Conservation (phyloP, 1,140 invertebrate genomes). For the Drosophila tsacasi region DNA sequence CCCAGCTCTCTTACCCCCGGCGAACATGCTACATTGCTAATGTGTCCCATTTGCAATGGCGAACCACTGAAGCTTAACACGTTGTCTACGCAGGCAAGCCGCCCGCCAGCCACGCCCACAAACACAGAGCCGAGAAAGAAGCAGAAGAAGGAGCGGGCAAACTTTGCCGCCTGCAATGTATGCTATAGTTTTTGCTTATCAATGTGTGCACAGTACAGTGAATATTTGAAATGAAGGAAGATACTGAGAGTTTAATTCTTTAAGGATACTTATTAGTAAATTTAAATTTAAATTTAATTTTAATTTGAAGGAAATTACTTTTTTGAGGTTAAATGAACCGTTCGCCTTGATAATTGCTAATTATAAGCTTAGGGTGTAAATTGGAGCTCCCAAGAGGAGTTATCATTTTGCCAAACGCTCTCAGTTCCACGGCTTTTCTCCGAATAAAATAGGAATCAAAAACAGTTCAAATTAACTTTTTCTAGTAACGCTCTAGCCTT, state of each 20-base stretch:
- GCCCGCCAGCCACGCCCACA: constrained; percentile 49
- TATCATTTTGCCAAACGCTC: too few relatives aligned
- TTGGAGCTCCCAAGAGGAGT: too few relatives aligned
- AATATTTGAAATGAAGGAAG: neutral
- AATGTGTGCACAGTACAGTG: constrained; percentile 37
- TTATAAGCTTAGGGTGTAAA: too few relatives aligned
- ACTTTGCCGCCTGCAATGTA: constrained; percentile 65
- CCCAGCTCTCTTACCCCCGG: neutral
- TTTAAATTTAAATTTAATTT: too few relatives aligned
- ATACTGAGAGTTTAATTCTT: too few relatives aligned
- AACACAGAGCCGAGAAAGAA: constrained; percentile 6
- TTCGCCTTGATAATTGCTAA: neutral
- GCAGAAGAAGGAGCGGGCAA: constrained; percentile 30
- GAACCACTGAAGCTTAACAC: constrained; percentile 82
- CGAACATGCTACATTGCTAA: constrained; percentile 71
- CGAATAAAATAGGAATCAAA: too few relatives aligned
- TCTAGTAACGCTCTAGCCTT: too few relatives aligned
- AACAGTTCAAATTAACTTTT: too few relatives aligned
- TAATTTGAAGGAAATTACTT: neutral
- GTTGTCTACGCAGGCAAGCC: constrained; percentile 77
- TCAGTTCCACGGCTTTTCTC: too few relatives aligned
- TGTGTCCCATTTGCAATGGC: constrained; percentile 81
- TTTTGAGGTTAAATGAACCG: neutral
- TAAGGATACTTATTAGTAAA: too few relatives aligned
- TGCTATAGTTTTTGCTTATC: constrained; percentile 65